Percentiles rank a stretch among this genome's conserved stretches.
Conservation (phyloP, 2,797 vertebrate genomes). For the Scomberomorus guttatus region DNA sequence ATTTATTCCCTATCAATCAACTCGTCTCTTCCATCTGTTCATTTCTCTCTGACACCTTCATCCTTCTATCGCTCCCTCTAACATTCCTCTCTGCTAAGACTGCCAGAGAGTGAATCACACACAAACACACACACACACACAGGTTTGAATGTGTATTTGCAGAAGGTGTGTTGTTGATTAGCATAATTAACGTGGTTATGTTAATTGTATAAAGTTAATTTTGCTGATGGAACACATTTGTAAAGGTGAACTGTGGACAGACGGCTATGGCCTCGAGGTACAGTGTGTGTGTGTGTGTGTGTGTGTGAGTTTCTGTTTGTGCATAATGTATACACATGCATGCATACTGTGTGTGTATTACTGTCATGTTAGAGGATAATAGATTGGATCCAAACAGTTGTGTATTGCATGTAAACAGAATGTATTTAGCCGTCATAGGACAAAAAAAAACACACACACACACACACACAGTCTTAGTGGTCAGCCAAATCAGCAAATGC, state of each 20-base stretch:
- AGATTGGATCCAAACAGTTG: slow-evolving; percentile 43
- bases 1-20: not conserved
- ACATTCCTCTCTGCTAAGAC: not conserved
- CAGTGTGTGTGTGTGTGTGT: slow-evolving; percentile 12
- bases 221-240: slow-evolving; percentile 72
- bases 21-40: not conserved
- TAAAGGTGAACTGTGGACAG: slow-evolving; percentile 67
- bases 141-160: slow-evolving; percentile 25
- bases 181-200: slow-evolving; percentile 74
- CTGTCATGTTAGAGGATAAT: not conserved
- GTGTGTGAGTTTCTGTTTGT: not conserved
- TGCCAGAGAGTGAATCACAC: not conserved
- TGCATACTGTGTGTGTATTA: not conserved
- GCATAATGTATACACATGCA: not conserved
- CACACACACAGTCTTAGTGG: slow-evolving; percentile 9
- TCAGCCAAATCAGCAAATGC: slow-evolving; percentile 46
- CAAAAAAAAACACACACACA: not conserved
- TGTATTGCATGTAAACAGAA: slow-evolving; percentile 22
- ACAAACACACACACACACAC: slow-evolving; percentile 8
- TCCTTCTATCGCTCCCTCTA: not conserved
- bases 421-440: slow-evolving; percentile 18
- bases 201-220: slow-evolving; percentile 61
- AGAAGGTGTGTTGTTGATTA: slow-evolving; percentile 44
- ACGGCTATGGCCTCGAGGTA: slow-evolving; percentile 23
- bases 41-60: not conserved